Base-by-base conservation (phyloP, 2,797 vertebrate species). In the Spinus pinus region DNA sequence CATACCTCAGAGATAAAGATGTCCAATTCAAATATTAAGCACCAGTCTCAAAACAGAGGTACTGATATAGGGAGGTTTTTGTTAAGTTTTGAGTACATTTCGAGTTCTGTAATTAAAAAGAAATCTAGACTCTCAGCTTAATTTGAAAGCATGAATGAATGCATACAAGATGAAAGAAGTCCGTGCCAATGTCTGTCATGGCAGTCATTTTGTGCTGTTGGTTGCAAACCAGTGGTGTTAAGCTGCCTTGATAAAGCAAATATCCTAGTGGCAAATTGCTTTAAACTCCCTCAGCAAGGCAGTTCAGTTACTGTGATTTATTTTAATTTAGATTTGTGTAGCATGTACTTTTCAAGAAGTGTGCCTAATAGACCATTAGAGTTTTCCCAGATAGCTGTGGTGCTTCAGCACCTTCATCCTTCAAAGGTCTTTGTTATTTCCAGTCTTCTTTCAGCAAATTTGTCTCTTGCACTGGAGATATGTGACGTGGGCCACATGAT, bases 361-460 rank as follows among this genome's bases (percentile, higher is more conserved):
- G 88, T 94, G 81, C 79, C 90, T 95, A 96, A 97, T 53, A 96
- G 95, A 94, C 88, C 85, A 79, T 97, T 85, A 79, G 85, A 86
- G 78, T 46, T 93, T 94, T 96, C 95, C 93, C 82, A 94, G 88
- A 86, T 30, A 97, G 90, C 64, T 93, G 90, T 91, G 95, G 92
- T 28, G 72, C 85, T 85, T 96, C 97, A 82, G 93, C 90, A 97
- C 92, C 84, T 95, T 96, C 92, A 93, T 96, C 96, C 97, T 96
- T 97, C 95, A 97, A 88, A 83, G 23, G 62, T 82, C 90, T 79
- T 96, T 62, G 58, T 92, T 96, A 94, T 81, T 92, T 96, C 93
- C 35, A 50, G 39, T 50, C 58, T 39, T 86, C 72, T 88, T 96
- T 81, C 51, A 80, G 75, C 28, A 73, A n/a, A 41, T 81, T 92